These are phyloP conservation scores for Tuta absoluta DNA, from an alignment of 2,888 invertebrate species.

Conservation along the genomic window DNA sequence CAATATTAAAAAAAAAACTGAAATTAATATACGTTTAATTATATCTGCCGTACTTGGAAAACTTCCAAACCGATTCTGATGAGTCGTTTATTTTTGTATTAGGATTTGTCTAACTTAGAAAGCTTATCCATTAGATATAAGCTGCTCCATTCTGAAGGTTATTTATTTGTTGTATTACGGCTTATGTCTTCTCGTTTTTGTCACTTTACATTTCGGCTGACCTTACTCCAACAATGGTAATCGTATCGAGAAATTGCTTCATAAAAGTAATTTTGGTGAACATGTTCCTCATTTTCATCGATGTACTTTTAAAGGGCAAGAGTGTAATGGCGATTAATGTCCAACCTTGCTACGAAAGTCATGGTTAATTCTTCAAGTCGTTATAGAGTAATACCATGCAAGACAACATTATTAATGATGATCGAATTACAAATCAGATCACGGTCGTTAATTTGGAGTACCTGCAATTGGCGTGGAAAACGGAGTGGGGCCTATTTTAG, in stretches of 20 bases:
- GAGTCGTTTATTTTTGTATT: too few relatives aligned
- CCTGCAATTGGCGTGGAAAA: background rate
- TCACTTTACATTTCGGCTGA: too few relatives aligned
- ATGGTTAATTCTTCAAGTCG: background rate
- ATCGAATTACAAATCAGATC: conserved; percentile 9
- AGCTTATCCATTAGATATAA: too few relatives aligned
- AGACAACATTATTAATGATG: background rate
- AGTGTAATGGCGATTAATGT: background rate
- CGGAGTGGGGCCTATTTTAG: too few relatives aligned
- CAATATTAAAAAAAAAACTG: too few relatives aligned
- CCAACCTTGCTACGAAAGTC: background rate
- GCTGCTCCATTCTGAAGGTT: too few relatives aligned
- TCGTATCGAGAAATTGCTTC: conserved; percentile 1
- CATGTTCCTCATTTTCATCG: background rate
- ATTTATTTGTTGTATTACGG: too few relatives aligned
- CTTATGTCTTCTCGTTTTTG: too few relatives aligned
- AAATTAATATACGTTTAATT: too few relatives aligned
- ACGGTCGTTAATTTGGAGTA: background rate
- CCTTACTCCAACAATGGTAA: background rate
- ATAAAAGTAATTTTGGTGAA: conserved; percentile 5
- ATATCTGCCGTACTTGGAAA: too few relatives aligned
- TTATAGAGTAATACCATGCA: background rate
- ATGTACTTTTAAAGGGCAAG: background rate
- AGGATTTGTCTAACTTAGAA: too few relatives aligned
- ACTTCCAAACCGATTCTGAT: too few relatives aligned